These are phyloP conservation scores for Cephalotes varians DNA, from an alignment of 2,888 invertebrate species.

Conservation along the genomic window DNA sequence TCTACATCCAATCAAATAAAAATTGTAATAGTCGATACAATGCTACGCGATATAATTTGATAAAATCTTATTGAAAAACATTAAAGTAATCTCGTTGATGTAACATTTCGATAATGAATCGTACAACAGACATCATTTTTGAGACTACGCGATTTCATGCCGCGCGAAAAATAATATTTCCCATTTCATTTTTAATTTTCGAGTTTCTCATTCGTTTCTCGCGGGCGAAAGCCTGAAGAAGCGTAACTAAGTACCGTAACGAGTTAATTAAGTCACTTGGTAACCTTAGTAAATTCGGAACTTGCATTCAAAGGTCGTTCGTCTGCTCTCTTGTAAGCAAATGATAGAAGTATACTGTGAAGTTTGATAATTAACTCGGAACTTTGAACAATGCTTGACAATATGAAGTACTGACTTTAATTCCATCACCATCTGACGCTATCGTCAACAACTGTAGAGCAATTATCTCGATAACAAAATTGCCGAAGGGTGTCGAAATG, in stretches of 20 bases:
- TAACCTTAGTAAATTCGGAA: constrained; percentile 55
- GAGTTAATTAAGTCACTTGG: constrained; percentile 53
- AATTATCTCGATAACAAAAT: constrained; percentile 48
- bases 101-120: constrained; percentile 28
- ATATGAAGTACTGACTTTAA: constrained; percentile 43
- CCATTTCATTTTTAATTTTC: constrained; percentile 15
- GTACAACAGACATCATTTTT: background rate
- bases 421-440: constrained; percentile 39
- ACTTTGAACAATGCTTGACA: constrained; percentile 67
- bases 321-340: constrained; percentile 45
- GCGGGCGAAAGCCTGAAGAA: constrained; percentile 23
- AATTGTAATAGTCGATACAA: constrained; percentile 2
- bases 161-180: constrained; percentile 25
- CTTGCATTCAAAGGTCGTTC: constrained; percentile 51
- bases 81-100: background rate
- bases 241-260: constrained; percentile 47
- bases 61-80: background rate
- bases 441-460: constrained; percentile 26
- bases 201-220: constrained; percentile 7
- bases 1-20: constrained; percentile 31
- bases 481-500: background rate
- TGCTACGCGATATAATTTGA: constrained; percentile 12
- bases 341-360: constrained; percentile 52
- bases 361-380: constrained; percentile 65
- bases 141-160: background rate